phyloP scores from a whole-genome alignment of 1,140 invertebrate genomes.

The Plodia interpunctella region DNA sequence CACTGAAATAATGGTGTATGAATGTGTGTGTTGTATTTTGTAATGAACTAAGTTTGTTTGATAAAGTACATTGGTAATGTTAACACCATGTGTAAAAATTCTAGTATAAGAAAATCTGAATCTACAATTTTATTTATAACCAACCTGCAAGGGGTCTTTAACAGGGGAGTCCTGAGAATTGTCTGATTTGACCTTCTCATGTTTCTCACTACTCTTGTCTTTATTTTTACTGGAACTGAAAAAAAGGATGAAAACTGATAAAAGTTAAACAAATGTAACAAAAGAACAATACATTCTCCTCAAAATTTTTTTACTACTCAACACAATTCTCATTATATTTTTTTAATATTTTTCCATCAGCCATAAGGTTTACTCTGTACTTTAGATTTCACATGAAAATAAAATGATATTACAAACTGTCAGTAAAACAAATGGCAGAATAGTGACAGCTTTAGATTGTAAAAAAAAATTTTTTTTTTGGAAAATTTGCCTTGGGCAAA shows the following conservation, averaged over 20 bases:
- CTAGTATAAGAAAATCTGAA: no score
- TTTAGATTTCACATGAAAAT: conserved; percentile 1
- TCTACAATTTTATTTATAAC: conserved; percentile 14
- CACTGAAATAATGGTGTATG: no score
- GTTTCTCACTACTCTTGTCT: conserved; percentile 39
- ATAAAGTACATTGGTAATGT: no score
- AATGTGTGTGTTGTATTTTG: no score
- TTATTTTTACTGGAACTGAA: conserved; percentile 56
- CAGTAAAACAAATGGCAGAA: background rate
- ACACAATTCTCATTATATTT: background rate
- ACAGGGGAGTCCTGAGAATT: conserved; percentile 32
- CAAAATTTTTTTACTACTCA: no score
- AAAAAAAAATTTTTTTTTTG: no score
- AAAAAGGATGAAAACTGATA: background rate
- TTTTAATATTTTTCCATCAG: background rate
- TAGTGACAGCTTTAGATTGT: background rate
- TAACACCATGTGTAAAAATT: no score
- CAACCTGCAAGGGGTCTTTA: conserved; percentile 57
- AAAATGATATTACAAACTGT: background rate
- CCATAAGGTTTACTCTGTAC: background rate
- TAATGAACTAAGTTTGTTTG: no score
- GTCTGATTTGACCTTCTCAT: conserved; percentile 44
- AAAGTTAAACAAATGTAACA: conserved; percentile 4
- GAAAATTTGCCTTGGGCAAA: no score
- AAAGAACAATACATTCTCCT: background rate